Evolutionary conservation across 2,888 invertebrate species (phyloP).

Genomic region (Lutraria lutraria): DNA sequence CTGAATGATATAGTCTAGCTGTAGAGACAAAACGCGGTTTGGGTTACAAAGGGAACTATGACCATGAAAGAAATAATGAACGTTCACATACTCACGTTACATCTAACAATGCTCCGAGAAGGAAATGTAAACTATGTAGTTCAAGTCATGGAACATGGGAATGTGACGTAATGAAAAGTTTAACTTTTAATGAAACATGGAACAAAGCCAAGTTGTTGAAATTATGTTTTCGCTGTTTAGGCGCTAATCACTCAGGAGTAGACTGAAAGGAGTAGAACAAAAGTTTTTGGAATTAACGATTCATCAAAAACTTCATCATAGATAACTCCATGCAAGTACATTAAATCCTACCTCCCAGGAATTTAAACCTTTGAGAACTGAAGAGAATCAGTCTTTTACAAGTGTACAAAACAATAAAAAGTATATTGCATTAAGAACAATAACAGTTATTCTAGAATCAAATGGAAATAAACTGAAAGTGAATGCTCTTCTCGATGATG

Average conservation of each 20-base stretch:
- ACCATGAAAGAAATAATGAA: neutral
- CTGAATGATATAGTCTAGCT: conserved; percentile 33
- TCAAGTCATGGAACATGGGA: conserved; percentile 34
- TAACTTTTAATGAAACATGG: conserved; percentile 42
- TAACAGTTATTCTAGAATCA: conserved; percentile 24
- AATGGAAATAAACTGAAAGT: neutral
- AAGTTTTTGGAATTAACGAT: conserved; percentile 23
- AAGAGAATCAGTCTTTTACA: neutral
- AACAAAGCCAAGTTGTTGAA: conserved; percentile 34
- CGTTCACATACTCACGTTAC: neutral
- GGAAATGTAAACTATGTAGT: conserved; percentile 48
- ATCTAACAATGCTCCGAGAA: conserved; percentile 28
- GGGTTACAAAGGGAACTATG: neutral
- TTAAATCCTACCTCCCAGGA: neutral
- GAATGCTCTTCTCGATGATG: conserved; percentile 46
- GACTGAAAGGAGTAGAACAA: conserved; percentile 24
- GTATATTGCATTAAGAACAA: conserved; percentile 30
- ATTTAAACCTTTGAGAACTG: neutral
- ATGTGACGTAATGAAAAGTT: conserved; percentile 16
- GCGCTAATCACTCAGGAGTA: conserved; percentile 44
- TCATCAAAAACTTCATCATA: conserved; percentile 36
- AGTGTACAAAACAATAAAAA: neutral
- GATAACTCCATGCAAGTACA: conserved; percentile 31
- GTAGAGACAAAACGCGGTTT: conserved; percentile 41
- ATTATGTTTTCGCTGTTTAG: conserved; percentile 52